Evolutionary conservation across 2,113 vertebrate genomes (phyloP), one percentile per base, ranked within the genome.

Genomic region (Calyptomena viridis): DNA sequence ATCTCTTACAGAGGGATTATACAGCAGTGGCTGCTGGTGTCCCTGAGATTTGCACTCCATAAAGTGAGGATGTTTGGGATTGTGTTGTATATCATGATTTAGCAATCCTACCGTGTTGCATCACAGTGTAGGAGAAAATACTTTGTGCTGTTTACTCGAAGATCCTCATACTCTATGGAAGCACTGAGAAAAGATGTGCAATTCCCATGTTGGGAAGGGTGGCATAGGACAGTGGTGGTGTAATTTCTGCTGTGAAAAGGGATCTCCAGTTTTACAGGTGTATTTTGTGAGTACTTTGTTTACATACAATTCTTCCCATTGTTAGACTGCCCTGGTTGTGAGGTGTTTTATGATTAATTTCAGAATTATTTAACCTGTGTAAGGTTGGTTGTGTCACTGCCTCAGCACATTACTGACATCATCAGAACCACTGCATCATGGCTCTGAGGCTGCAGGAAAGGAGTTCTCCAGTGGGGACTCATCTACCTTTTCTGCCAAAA

Each of bases 331-430:
- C 47, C 47, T 20, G 30, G 5, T 85, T 8, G 23, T 87, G 83
- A 93, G 67, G 59, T 91, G 85, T 50, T 93, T 39, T 14, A 6
- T 91, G 93, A 93, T 93, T 79, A 84, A 93, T 82, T 94, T 80
- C 55, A 44, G 75, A 52, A 35, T 77, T 62, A 81, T 95, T 92
- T 81, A 25, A 90, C 76, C 67, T 66, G 3, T 84, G 75, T 87
- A 46, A 87, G 89, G 12, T 72, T 73, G 42, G 53, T 92, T 83
- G 76, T 93, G 84, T 85, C 69, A 59, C 21, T 93, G 74, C 82
- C 75, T 89, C 68, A 72, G 77, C 60, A 46, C 66, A 19, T 81
- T 80, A 78, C 47, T 83, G 83, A 82, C 92, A 56, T 94, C 73
- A 81, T 66, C 87, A 59, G 28, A 92, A 76, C 2, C 77, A 63